Base-by-base conservation (phyloP, 2,113 vertebrate genomes). In the Tychaedon coryphoeus region DNA sequence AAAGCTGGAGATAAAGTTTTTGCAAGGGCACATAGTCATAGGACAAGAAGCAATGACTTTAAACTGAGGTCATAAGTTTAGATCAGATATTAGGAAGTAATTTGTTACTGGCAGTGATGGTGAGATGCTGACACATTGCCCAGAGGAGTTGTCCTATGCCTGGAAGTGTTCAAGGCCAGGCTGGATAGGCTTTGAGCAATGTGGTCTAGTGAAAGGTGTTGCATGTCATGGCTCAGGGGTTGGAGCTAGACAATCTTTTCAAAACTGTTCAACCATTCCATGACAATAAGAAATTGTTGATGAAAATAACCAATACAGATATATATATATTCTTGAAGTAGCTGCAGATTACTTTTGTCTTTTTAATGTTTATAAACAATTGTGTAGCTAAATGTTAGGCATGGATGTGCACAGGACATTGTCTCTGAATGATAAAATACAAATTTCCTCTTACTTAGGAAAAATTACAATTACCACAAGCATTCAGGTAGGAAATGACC, bases 101-200 rank as follows among this genome's bases (percentile, higher is more conserved):
- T 54, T 53, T 0, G 0, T 61, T 70, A 5, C 33, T 61, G 28
- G 9, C 50, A 18, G 12, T 50, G 26, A 22, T 60, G 48, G 28
- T 45, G 23, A 61, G 23, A 45, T 5, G 6, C 23, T 24, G 33
- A 38, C 4, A 7, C 14, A 19, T 20, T 77, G 28, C 10, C 15
- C 38, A n/a, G 28, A 61, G 33, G 19, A 61, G 9, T 10, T 53
- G 38, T 45, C 23, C 28, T 19, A 5, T 70, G 12, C 38, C 47
- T 43, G 64, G 23, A 61, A 61, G 14, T 43, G 45, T 43, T 51
- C 9, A 69, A 43, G 38, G 26, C 22, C 33, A 15, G 23, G 26
- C 28, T 38, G 56, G 38, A 61, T 38, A 31, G 60, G 28, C 47
- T 70, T 47, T 77, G 28, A 77, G 38, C 28, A 70, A 10, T 14